Evolutionary conservation across 2,888 invertebrate genomes (phyloP), one percentile per base, ranked within the genome.

Genomic region (Parapristionchus giblindavisi): DNA sequence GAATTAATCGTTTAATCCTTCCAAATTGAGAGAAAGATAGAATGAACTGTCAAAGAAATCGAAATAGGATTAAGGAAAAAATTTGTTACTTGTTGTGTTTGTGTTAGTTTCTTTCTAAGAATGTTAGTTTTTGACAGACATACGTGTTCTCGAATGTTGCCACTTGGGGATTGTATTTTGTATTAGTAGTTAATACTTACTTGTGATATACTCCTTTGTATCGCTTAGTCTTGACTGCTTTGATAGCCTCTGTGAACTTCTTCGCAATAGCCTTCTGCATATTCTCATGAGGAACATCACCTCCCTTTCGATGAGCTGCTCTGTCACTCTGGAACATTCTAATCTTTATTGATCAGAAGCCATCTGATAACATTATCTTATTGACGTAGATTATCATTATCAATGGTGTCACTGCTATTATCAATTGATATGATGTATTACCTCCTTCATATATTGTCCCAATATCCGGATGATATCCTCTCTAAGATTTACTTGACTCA

Each of bases 261-360:
- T 71, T 71, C 17, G 81, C 77, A 27, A 82, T 71, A 36, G 75
- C 82, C 60, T 78, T 75, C 32, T 68, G 70, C 79, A 83, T 79
- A 43, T 24, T 52, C 14, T 75, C 56, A 32, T 75, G 65, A 21
- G 32, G 38, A 14, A 54, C 21, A n/a, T 60, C 68, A 11, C 63
- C 77, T 29, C 54, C 36, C 48, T 68, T 74, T 40, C 43, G 60
- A 11, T 65, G 51, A 1, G n/a, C 60, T n/a, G 51, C 68, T 17
- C 40, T 58, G 40, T 61, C 68, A 21, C 32, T 54, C 75, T 75
- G 27, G 38, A 54, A 43, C 3, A 48, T 56, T 1, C 58, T 66
- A n/a, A 61, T 75, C 61, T 54, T 14, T 0, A 75, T 48, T n/a
- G 21, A 11, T 14, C 14, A 21, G 21, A 48, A 14, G 48, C 11